phyloP scores from a whole-genome alignment of 2,797 vertebrate genomes.

The Characodon lateralis region DNA sequence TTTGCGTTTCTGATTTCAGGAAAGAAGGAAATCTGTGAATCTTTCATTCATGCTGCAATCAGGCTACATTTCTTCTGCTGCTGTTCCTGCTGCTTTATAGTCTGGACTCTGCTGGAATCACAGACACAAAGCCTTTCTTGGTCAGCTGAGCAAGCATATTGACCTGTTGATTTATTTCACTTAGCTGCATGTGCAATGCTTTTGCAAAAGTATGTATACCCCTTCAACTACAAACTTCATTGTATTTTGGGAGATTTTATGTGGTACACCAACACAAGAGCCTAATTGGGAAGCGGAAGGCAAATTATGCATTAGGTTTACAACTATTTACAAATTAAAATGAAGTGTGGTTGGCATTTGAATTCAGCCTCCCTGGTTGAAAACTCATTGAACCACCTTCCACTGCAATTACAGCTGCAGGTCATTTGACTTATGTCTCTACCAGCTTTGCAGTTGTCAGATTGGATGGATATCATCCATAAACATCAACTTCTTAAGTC shows the following conservation, averaged over 20 bases:
- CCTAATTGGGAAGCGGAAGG: neutral
- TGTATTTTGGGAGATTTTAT: neutral
- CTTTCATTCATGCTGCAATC: constrained; percentile 2
- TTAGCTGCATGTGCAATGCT: neutral
- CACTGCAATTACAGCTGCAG: neutral
- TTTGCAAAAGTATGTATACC: neutral
- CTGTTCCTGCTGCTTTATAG: constrained; percentile 13
- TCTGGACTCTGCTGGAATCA: constrained; percentile 28
- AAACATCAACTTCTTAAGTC: neutral
- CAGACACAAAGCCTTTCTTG: constrained; percentile 34
- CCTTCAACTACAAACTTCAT: neutral
- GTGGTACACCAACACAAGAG: neutral
- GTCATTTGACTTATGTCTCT: neutral
- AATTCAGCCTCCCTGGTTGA: neutral
- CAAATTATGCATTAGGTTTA: neutral
- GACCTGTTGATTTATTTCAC: constrained; percentile 62
- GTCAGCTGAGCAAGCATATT: constrained; percentile 31
- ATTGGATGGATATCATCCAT: neutral
- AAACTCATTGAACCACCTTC: neutral
- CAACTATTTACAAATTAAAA: neutral
- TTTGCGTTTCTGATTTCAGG: neutral
- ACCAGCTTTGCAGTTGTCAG: neutral
- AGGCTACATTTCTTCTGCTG: neutral
- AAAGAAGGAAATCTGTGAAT: neutral
- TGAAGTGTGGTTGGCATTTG: neutral